Evolutionary conservation across 2,797 vertebrate genomes (phyloP).

Genomic region (Sebastes trivittatus): DNA sequence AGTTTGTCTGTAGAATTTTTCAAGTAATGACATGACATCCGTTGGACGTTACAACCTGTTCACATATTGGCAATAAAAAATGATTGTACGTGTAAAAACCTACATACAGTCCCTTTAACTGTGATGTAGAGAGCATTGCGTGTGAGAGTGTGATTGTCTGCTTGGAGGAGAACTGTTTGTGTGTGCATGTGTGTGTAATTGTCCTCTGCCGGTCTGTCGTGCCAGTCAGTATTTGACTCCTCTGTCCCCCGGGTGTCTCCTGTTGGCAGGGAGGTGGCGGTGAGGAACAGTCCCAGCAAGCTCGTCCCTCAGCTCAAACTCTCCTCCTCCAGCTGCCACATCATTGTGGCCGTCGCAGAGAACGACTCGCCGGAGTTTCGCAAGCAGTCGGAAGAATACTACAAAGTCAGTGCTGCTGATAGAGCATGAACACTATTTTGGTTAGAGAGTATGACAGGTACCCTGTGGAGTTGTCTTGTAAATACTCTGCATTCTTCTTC

Average conservation of each 20-base stretch:
- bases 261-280: conserved; percentile 86
- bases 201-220: conserved; percentile 10
- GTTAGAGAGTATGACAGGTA: neutral
- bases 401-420: conserved; percentile 79
- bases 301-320: conserved; percentile 62
- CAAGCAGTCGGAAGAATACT: conserved; percentile 86
- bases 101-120: neutral
- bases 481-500: neutral
- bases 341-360: conserved; percentile 87
- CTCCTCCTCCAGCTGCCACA: conserved; percentile 67
- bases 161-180: neutral
- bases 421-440: neutral
- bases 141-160: neutral
- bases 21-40: no score
- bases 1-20: no score
- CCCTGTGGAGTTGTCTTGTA: neutral
- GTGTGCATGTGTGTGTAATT: neutral
- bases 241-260: conserved; percentile 16
- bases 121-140: neutral
- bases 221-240: conserved; percentile 43
- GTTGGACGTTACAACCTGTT: no score
- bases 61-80: no score
- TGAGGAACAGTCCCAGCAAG: conserved; percentile 88
- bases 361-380: conserved; percentile 91
- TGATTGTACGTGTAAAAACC: no score